A percentile compares a stretch with the other conserved stretches of the same genome.
Evolutionary conservation across 2,888 invertebrate species (phyloP).

Genomic region (Xestia c-nigrum): DNA sequence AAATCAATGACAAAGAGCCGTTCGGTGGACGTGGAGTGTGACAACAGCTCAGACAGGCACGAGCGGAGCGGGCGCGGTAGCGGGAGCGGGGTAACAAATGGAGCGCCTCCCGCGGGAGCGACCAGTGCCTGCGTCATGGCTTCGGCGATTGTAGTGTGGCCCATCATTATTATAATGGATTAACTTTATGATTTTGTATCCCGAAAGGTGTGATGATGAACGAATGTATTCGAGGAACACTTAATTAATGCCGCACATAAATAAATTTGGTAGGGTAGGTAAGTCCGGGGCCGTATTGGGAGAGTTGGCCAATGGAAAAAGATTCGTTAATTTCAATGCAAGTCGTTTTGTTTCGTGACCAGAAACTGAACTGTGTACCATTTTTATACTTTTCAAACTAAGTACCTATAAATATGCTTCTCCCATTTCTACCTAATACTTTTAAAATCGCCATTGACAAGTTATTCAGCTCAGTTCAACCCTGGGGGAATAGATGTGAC

Average conservation of each 20-base stretch:
- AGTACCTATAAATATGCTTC: not conserved
- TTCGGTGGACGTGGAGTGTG: constrained; percentile 55
- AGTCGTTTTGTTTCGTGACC: not conserved
- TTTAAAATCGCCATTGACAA: constrained; percentile 14
- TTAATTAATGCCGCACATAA: not conserved
- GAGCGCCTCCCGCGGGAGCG: constrained; percentile 75
- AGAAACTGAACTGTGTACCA: not conserved
- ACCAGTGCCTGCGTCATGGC: constrained; percentile 65
- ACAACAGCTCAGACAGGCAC: constrained; percentile 64
- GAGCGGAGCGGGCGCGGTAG: constrained; percentile 48
- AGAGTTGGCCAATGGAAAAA: not conserved
- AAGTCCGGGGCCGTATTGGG: not conserved
- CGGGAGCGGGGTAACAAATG: constrained; percentile 77
- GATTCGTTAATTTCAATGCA: not conserved
- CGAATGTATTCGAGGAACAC: not conserved
- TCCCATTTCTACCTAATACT: not conserved
- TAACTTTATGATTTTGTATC: constrained; percentile 68
- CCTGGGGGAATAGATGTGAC: constrained; percentile 48
- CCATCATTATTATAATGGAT: constrained; percentile 79
- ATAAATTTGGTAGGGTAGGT: not conserved
- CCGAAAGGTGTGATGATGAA: constrained; percentile 18
- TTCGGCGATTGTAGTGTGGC: constrained; percentile 67
- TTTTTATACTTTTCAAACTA: not conserved
- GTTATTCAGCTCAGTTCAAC: constrained; percentile 37
- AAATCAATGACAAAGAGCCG: constrained; percentile 79